Percentiles rank a stretch among this genome's conserved stretches.
Evolutionary conservation across 1,140 invertebrate species (phyloP).

Genomic region (Conopomorpha cramerella): DNA sequence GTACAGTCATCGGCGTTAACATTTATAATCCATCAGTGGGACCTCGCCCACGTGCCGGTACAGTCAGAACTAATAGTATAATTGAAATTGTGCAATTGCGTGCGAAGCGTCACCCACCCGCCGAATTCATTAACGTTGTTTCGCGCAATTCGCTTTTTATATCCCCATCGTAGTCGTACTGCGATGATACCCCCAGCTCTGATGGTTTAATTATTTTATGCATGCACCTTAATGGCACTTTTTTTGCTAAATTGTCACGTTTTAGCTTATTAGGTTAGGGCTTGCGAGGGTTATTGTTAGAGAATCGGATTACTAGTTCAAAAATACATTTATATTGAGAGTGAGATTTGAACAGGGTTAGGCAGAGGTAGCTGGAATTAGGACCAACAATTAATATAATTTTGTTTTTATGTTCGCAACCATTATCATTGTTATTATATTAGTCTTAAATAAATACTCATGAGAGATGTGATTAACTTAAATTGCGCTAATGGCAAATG

Average conservation of each 20-base stretch:
- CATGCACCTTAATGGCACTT: slow-evolving; percentile 22
- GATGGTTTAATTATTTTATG: slow-evolving; percentile 39
- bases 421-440: no score
- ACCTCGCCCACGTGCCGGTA: background rate
- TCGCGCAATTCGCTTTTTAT: slow-evolving; percentile 31
- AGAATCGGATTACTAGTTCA: no score
- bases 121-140: slow-evolving; percentile 49
- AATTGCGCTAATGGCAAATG: no score
- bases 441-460: no score
- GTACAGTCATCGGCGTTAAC: no score
- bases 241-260: slow-evolving; percentile 18
- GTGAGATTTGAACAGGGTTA: no score
- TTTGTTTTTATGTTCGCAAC: no score
- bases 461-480: no score
- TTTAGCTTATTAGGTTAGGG: background rate
- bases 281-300: no score
- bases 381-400: no score
- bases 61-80: slow-evolving; percentile 42
- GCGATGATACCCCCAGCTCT: slow-evolving; percentile 26
- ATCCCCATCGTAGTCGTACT: slow-evolving; percentile 21
- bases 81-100: slow-evolving; percentile 60
- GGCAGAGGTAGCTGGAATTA: no score
- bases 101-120: slow-evolving; percentile 34
- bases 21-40: background rate
- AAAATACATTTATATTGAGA: no score